These are phyloP conservation scores for Potamarius usumacintae DNA, from an alignment of 2,113 vertebrate genomes.

Conservation along the genomic window DNA sequence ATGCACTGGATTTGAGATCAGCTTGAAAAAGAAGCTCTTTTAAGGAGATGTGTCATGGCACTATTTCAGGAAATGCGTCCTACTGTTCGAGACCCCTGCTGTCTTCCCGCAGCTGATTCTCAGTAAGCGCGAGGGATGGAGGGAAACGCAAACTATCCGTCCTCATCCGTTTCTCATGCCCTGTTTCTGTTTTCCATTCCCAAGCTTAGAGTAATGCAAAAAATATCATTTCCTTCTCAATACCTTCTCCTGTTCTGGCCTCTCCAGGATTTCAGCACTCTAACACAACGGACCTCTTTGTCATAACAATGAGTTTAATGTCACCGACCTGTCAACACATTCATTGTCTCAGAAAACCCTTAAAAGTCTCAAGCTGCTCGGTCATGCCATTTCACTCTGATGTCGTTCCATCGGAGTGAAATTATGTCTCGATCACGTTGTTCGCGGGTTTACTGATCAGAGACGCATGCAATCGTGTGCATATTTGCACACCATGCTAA, in stretches of 20 bases:
- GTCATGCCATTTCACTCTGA: background rate
- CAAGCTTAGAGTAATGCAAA: background rate
- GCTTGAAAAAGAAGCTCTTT: background rate
- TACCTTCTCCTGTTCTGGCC: background rate
- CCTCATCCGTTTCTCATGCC: background rate
- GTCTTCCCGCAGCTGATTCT: conserved; percentile 22
- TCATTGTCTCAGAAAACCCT: background rate
- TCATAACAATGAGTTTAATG: background rate
- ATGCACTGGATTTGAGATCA: background rate
- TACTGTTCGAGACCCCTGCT: conserved; percentile 7
- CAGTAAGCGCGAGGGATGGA: background rate
- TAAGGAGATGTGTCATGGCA: background rate
- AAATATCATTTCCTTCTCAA: background rate
- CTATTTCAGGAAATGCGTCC: conserved; percentile 19
- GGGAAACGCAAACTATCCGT: background rate
- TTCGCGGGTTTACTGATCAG: background rate
- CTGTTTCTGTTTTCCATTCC: background rate
- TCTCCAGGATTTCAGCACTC: background rate
- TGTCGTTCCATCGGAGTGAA: background rate
- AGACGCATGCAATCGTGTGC: background rate
- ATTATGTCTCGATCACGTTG: background rate
- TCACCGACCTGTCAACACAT: background rate
- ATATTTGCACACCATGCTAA: background rate
- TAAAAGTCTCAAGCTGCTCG: background rate
- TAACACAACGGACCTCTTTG: background rate